Percentiles rank a stretch among this genome's conserved stretches.
phyloP scores from a whole-genome alignment of 2,113 vertebrate species.

The Falco punctatus region DNA sequence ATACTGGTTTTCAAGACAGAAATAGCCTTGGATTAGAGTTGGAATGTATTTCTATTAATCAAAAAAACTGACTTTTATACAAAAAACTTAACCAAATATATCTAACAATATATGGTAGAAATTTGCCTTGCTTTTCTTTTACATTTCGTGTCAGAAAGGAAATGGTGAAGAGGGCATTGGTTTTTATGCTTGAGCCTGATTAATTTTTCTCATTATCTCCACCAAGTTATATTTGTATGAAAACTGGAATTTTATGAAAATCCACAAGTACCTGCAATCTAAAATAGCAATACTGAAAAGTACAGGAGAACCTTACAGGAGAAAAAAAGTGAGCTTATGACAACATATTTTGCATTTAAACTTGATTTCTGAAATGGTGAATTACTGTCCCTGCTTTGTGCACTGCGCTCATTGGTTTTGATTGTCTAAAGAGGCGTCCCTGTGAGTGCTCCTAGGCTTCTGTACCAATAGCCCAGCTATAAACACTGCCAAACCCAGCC shows the following conservation, averaged over 20 bases:
- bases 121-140: neutral
- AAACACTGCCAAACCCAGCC: neutral
- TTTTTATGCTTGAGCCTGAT: neutral
- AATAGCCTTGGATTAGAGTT: neutral
- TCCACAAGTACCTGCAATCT: neutral
- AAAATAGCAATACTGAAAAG: neutral
- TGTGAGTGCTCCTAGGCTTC: neutral
- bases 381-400: neutral
- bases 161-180: neutral
- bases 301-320: neutral
- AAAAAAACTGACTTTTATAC: neutral
- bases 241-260: neutral
- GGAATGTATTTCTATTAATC: neutral
- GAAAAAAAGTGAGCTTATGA: neutral
- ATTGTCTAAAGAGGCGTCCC: neutral
- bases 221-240: neutral
- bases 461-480: neutral
- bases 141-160: neutral
- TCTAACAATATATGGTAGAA: rapidly evolving
- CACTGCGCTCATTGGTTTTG: neutral
- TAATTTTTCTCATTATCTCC: neutral
- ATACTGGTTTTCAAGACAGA: neutral
- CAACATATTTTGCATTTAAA: neutral
- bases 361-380: neutral
- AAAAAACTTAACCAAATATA: neutral